Evolutionary conservation across 1,140 invertebrate species (phyloP).

Genomic region (Leptoteleia sp.): DNA sequence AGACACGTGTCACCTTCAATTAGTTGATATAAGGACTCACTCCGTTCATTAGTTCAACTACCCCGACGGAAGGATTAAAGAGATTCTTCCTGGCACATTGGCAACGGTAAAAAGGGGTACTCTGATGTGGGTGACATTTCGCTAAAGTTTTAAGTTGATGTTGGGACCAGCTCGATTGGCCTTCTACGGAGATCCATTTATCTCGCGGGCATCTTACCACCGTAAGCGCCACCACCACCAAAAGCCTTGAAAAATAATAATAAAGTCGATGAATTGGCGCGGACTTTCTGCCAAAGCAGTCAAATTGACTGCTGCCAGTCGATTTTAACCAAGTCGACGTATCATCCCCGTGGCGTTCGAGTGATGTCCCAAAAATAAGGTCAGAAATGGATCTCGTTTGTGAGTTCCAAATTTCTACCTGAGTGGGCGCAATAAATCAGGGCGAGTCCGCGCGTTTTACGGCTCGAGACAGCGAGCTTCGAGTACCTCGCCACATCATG

Average conservation of each 20-base stretch:
- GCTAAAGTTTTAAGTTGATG: neutral
- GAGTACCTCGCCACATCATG: conserved; percentile 46
- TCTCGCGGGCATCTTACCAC: conserved; percentile 13
- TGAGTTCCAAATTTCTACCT: conserved; percentile 28
- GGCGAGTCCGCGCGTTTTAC: conserved; percentile 23
- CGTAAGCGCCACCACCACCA: too few species aligned
- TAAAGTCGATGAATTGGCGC: neutral
- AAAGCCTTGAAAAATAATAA: too few species aligned
- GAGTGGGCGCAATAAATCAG: conserved; percentile 45
- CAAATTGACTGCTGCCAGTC: conserved; percentile 19
- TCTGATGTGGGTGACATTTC: neutral
- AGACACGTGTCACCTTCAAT: too few species aligned
- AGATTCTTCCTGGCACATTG: too few species aligned
- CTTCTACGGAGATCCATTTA: neutral
- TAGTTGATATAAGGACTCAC: too few species aligned
- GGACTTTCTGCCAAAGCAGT: conserved; percentile 22
- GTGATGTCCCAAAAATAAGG: conserved; percentile 6
- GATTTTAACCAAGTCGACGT: conserved; percentile 27
- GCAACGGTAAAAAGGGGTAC: too few species aligned
- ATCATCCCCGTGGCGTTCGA: conserved; percentile 24
- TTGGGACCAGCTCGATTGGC: neutral
- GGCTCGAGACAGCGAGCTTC: conserved; percentile 20
- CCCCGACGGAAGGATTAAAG: too few species aligned
- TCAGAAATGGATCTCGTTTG: conserved; percentile 5
- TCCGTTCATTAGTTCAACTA: too few species aligned